Evolutionary conservation across 2,888 invertebrate genomes (phyloP).

Genomic region (Ochlodes sylvanus): DNA sequence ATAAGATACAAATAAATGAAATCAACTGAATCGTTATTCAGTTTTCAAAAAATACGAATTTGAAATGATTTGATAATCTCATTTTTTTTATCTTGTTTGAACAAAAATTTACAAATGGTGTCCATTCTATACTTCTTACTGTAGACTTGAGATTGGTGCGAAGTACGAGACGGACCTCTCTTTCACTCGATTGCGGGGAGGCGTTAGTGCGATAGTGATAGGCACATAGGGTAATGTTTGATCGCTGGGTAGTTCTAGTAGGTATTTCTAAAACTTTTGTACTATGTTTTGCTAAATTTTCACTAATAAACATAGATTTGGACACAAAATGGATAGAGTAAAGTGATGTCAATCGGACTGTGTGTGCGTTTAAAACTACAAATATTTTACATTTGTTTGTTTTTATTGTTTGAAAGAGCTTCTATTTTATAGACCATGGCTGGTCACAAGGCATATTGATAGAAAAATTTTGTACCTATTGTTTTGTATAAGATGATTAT

Average conservation of each 20-base stretch:
- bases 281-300: conserved; percentile 85
- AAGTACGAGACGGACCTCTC: conserved; percentile 57
- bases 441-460: conserved; percentile 38
- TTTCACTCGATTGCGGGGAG: conserved; percentile 64
- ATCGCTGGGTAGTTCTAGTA: conserved; percentile 81
- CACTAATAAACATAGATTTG: conserved; percentile 81
- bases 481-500: conserved; percentile 81
- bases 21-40: conserved; percentile 28
- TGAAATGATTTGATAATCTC: conserved; percentile 36
- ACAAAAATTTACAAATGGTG: conserved; percentile 49
- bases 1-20: conserved; percentile 32
- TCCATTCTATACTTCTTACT: conserved; percentile 59
- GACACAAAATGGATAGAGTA: conserved; percentile 74
- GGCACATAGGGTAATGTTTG: conserved; percentile 60
- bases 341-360: conserved; percentile 61
- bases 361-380: conserved; percentile 50
- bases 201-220: conserved; percentile 78
- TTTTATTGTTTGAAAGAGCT: conserved; percentile 63
- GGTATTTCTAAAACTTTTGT: conserved; percentile 84
- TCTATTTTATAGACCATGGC: conserved; percentile 66
- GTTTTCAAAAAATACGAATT: conserved; percentile 33
- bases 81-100: conserved; percentile 32
- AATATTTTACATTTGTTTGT: conserved; percentile 50
- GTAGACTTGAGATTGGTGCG: conserved; percentile 68
- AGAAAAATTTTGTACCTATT: conserved; percentile 69